Evolutionary conservation across 1,140 invertebrate species (phyloP), one percentile per base, ranked within the genome.

Genomic region (Sitobion miscanthi): DNA sequence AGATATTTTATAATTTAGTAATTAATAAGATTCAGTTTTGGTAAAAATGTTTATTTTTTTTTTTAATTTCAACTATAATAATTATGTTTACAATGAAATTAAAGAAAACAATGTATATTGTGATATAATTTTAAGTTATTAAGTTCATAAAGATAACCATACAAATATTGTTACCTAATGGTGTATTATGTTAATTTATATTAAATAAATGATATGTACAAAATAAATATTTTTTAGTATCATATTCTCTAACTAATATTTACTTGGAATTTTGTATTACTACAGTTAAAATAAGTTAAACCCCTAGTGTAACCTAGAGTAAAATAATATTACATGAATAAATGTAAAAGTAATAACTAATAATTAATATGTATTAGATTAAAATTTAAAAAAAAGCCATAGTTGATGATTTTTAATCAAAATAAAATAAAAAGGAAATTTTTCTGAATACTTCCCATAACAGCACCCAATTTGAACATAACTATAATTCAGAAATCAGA

Each of bases 71-170:
- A n/a, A n/a, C 62, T 17, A 77, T 77, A 30, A 52, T 2, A 52
- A 52, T 52, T 52, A 54, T 54, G 21, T 77, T 77, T 77, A 30
- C 30, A 77, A 1, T n/a, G 5, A 30, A 20, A n/a, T n/a, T 20
- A 77, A 77, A 77, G 4, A 77, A 77, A 77, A 77, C n/a, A n/a
- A 77, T 77, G 62, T 77, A 77, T 54, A 52, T 52, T 62, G 62
- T 77, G 62, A 77, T 77, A 77, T n/a, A n/a, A 77, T 77, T 17
- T 77, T 77, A 77, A 77, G 62, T 77, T n/a, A n/a, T n/a, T 69
- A n/a, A n/a, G 14, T 69, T n/a, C n/a, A 77, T 77, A 77, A 77
- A 77, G 14, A 77, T 77, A n/a, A 77, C 14, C 62, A 77, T 77
- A n/a, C n/a, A 77, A 77, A n/a, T 77, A 77, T 77, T 77, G 62